Evolutionary conservation across 2,113 vertebrate species (phyloP), one percentile per base, ranked within the genome.

Genomic region (Eurypyga helias): DNA sequence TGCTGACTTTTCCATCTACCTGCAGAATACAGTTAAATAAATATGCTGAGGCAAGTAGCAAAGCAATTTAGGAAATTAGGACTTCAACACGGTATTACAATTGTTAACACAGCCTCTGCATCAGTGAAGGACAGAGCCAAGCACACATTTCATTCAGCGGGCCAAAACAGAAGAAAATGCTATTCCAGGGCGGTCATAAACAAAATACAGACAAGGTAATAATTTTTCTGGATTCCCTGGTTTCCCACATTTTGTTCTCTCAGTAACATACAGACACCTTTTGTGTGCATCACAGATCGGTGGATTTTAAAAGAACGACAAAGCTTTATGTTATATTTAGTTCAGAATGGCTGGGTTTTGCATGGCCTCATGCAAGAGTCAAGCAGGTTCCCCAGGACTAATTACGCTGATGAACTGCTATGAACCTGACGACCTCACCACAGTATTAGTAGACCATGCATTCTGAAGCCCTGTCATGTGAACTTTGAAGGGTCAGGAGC

Each of bases 1-100:
- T 69, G 81, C 97, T 98, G 87, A 98, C 92, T 96, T 98, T 98
- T 97, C 98, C 98, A 58, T 99, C 98, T 89, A 96, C 98, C 99
- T 99, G 31, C 36, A 97, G 73, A 82, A 89, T 17, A 96, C n/a
- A 96, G 83, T 94, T 94, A 92, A 86, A 96, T 33, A 96, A 91
- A 94, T 52, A 91, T 12, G 31, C 49, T 62, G 57, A 93, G 54
- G 55, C n/a, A 58, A 69, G 41, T 87, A 61, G 48, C 64, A 89
- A 89, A 48, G 38, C 24, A 67, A 75, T 48, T 58, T 43, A 62
- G 31, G 55, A 89, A 87, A 78, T 84, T 16, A 82, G 17, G 57
- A 65, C 21, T 52, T 91, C 61, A 84, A 17, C 3, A 8, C 38
- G 33, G 34, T n/a, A 69, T 10, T 45, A 67, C 8, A 54, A 43